Percentiles rank a stretch among this genome's conserved stretches.
phyloP scores from a whole-genome alignment of 2,797 vertebrate species.

The Sternotherus odoratus region DNA sequence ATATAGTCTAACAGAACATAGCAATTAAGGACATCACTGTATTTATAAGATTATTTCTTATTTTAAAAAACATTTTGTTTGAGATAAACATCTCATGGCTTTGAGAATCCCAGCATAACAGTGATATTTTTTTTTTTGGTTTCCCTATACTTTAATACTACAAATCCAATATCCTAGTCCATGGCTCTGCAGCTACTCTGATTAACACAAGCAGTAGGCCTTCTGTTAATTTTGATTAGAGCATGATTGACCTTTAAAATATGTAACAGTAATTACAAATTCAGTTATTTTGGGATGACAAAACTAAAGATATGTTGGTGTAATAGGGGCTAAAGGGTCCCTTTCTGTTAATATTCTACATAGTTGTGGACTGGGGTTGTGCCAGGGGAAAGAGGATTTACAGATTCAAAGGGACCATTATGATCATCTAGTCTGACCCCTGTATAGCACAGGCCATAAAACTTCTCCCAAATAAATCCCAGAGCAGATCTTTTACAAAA shows the following conservation, averaged over 20 bases:
- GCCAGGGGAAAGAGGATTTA: not conserved
- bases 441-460: not conserved
- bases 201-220: not conserved
- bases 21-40: not conserved
- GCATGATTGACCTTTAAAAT: not conserved
- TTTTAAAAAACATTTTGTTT: not conserved
- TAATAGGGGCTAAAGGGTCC: not conserved
- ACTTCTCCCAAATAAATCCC: not conserved
- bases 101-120: not conserved
- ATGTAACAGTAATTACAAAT: not conserved
- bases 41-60: not conserved
- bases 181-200: not conserved
- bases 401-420: not conserved
- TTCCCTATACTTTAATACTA: not conserved
- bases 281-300: not conserved
- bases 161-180: not conserved
- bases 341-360: not conserved
- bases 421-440: not conserved
- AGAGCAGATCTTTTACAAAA: not conserved
- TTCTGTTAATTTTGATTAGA: not conserved
- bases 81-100: not conserved
- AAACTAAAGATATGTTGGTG: not conserved
- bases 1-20: not conserved
- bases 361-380: not conserved
- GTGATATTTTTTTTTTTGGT: not conserved